Evolutionary conservation across 2,113 vertebrate genomes (phyloP).

Genomic region (Lutjanus erythropterus): DNA sequence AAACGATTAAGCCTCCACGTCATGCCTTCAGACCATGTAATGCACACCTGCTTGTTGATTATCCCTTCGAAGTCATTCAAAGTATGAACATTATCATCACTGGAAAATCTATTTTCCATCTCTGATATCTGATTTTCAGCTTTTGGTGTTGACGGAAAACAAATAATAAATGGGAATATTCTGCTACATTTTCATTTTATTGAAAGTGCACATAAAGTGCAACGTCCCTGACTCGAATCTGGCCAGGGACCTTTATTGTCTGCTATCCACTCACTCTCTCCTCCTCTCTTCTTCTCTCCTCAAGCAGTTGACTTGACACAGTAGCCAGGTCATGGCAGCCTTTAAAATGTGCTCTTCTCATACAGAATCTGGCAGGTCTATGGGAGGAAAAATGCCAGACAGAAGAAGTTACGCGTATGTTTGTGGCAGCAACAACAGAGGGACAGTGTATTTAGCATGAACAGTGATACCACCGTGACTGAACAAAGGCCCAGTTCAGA

Average conservation of each 20-base stretch:
- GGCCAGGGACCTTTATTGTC: neutral
- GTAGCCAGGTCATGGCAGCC: neutral
- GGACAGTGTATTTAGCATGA: neutral
- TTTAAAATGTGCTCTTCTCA: neutral
- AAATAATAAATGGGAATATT: neutral
- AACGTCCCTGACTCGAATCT: neutral
- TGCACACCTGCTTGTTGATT: too few relatives aligned
- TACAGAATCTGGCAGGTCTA: neutral
- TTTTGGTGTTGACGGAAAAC: neutral
- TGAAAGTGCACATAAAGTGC: neutral
- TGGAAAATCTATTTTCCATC: too few relatives aligned
- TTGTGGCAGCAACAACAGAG: neutral
- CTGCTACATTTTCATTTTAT: neutral
- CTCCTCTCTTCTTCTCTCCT: neutral
- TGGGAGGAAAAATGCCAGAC: neutral
- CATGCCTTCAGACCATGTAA: too few relatives aligned
- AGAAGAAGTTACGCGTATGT: neutral
- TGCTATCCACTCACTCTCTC: neutral
- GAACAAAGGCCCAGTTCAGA: slow-evolving; percentile 22
- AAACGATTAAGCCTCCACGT: too few relatives aligned
- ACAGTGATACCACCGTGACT: neutral
- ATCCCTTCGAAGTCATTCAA: too few relatives aligned
- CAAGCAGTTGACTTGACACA: neutral
- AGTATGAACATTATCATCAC: neutral
- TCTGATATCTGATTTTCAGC: neutral